These are phyloP conservation scores for Eueremaeus valkanovi DNA, from an alignment of 2,888 invertebrate genomes.

Conservation along the genomic window DNA sequence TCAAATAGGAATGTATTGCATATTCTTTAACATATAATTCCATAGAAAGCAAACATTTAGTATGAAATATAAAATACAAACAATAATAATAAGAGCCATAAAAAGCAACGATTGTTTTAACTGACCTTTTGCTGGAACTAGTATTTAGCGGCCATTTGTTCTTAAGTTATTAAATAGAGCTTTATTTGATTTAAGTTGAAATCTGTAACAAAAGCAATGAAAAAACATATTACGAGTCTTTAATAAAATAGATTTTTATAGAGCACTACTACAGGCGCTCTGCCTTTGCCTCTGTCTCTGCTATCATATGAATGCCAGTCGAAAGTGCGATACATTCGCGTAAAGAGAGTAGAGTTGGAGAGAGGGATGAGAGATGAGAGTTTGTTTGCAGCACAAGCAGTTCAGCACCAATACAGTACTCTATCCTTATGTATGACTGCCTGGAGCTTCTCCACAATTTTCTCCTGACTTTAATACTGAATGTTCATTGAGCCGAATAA, in stretches of 20 bases:
- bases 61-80: not conserved
- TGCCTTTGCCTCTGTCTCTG: too few species aligned
- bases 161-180: slow-evolving; percentile 24
- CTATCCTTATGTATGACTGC: not conserved
- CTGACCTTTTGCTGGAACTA: slow-evolving; percentile 20
- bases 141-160: slow-evolving; percentile 23
- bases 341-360: too few species aligned
- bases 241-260: slow-evolving; percentile 29
- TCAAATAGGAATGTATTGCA: not conserved
- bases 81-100: slow-evolving; percentile 4
- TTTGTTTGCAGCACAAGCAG: too few species aligned
- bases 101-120: slow-evolving; percentile 15
- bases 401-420: too few species aligned
- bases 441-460: slow-evolving; percentile 23
- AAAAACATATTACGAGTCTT: slow-evolving; percentile 24
- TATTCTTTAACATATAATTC: too few species aligned
- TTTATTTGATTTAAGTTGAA: slow-evolving; percentile 2
- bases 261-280: not conserved
- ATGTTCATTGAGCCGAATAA: slow-evolving; percentile 29
- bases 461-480: slow-evolving; percentile 30
- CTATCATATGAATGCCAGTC: not conserved
- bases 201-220: slow-evolving; percentile 16
- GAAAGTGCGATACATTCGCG: slow-evolving; percentile 10
- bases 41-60: not conserved
- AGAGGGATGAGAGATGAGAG: too few species aligned